phyloP scores from a whole-genome alignment of 2,888 invertebrate genomes.

The Cheilosia impressa region DNA sequence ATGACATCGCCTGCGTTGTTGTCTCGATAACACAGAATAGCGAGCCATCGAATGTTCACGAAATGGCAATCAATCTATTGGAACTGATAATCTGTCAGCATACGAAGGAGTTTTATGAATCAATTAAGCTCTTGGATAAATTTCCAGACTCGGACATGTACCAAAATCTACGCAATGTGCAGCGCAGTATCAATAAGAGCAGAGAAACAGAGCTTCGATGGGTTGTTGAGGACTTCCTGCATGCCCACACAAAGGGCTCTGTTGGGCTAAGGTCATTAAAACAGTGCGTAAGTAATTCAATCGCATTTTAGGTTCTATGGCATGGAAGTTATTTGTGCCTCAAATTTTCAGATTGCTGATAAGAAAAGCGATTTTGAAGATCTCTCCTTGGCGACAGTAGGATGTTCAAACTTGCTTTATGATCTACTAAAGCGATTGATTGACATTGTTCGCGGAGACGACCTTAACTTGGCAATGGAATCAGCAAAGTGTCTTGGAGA shows the following conservation, averaged over 20 bases:
- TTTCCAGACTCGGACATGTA: slow-evolving; percentile 75
- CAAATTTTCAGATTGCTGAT: slow-evolving; percentile 77
- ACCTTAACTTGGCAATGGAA: slow-evolving; percentile 84
- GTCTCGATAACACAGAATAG: slow-evolving; percentile 68
- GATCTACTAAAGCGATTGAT: slow-evolving; percentile 78
- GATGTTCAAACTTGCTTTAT: slow-evolving; percentile 75
- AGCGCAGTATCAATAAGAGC: slow-evolving; percentile 30
- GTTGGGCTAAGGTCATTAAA: slow-evolving; percentile 77
- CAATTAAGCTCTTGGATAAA: slow-evolving; percentile 77
- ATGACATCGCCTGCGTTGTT: slow-evolving; percentile 78
- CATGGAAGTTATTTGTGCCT: background rate
- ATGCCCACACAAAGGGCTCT: slow-evolving; percentile 72
- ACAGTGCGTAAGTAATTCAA: slow-evolving; percentile 76
- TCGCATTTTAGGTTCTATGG: background rate
- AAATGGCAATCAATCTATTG: slow-evolving; percentile 72
- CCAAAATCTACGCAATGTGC: slow-evolving; percentile 71
- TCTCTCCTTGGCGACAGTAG: slow-evolving; percentile 69
- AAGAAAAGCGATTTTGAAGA: slow-evolving; percentile 75
- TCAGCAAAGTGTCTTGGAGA: slow-evolving; percentile 88
- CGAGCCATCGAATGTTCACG: slow-evolving; percentile 48
- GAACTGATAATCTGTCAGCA: slow-evolving; percentile 75
- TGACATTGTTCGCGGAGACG: slow-evolving; percentile 78
- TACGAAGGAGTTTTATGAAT: slow-evolving; percentile 70
- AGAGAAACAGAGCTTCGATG: slow-evolving; percentile 54
- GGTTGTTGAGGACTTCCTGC: slow-evolving; percentile 75